Conservation (phyloP, 92 coral and sea anemone genomes). For the Actinostola sp. region DNA sequence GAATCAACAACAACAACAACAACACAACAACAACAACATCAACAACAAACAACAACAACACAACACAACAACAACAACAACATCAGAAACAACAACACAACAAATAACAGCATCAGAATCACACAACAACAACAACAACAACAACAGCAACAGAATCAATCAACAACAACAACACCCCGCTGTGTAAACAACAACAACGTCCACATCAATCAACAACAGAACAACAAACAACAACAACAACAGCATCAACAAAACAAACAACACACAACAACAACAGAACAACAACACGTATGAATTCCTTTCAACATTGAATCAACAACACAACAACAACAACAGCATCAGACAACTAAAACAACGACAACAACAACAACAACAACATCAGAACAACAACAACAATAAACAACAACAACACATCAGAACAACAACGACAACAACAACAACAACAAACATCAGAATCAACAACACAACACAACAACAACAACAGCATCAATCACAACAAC, state of each 20-base stretch:
- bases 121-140: neutral
- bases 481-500: neutral
- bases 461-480: neutral
- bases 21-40: neutral
- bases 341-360: neutral
- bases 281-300: too few relatives aligned
- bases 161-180: neutral
- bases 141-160: neutral
- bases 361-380: neutral
- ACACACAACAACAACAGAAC: neutral
- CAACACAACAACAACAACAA: neutral
- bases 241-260: neutral
- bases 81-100: neutral
- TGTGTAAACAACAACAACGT: neutral
- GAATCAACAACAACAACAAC: neutral
- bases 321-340: neutral
- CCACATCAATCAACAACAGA: neutral
- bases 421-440: neutral
- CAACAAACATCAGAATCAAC: neutral
- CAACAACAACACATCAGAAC: neutral
- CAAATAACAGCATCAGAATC: neutral
- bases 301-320: neutral
- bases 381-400: neutral
- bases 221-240: neutral
- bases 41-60: neutral